These are phyloP conservation scores for Papilio protenor DNA, from an alignment of 2,888 invertebrate genomes.

Conservation along the genomic window DNA sequence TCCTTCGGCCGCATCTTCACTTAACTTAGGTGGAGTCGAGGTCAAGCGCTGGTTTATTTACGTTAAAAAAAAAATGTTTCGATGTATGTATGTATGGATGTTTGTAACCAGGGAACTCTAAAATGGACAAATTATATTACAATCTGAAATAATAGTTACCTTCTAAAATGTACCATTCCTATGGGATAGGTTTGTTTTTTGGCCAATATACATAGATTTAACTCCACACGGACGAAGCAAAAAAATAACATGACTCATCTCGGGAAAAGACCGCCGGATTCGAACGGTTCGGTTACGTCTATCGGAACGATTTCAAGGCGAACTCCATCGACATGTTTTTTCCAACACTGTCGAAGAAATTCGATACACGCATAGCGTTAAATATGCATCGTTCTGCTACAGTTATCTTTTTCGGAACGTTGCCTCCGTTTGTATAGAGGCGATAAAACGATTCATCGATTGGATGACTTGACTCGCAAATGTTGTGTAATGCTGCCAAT, in stretches of 20 bases:
- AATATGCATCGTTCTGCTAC: slow-evolving; percentile 12
- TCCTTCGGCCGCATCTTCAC: no score
- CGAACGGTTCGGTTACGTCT: slow-evolving; percentile 5
- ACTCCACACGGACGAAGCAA: not conserved
- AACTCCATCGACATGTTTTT: not conserved
- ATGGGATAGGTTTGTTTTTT: no score
- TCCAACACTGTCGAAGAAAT: slow-evolving; percentile 12
- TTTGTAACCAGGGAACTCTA: no score
- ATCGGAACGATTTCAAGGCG: slow-evolving; percentile 15
- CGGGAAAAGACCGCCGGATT: slow-evolving; percentile 9
- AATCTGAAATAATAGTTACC: no score
- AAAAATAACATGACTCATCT: slow-evolving; percentile 11
- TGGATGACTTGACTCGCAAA: slow-evolving; percentile 2
- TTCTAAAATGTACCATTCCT: not conserved
- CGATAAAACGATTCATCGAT: not conserved
- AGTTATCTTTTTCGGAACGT: not conserved
- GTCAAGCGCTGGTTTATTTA: no score
- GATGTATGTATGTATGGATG: no score
- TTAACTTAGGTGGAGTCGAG: no score
- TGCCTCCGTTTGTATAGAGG: slow-evolving; percentile 5
- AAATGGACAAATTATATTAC: not conserved
- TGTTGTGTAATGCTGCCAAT: not conserved
- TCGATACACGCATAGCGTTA: not conserved
- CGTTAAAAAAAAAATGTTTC: no score
- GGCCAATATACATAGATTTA: not conserved